A percentile compares a stretch with the other conserved stretches of the same genome.
phyloP scores from a whole-genome alignment of 64 coral and sea anemone genomes.

The Montipora efflorescens region DNA sequence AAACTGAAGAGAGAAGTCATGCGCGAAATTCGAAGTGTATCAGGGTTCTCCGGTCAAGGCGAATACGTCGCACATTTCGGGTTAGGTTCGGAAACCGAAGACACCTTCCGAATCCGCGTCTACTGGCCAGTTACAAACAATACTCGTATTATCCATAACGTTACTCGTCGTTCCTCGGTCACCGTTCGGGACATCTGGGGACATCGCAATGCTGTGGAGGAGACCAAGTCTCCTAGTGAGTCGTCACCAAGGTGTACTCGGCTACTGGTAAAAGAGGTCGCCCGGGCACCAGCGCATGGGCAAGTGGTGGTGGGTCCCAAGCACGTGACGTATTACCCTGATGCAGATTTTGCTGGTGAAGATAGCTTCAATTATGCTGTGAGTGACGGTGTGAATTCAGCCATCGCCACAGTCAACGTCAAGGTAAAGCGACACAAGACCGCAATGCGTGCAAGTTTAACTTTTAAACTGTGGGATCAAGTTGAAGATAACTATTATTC shows the following conservation, averaged over 20 bases:
- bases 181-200: slow-evolving; percentile 80
- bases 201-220: slow-evolving; percentile 80
- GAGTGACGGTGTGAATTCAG: slow-evolving; percentile 80
- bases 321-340: slow-evolving; percentile 95
- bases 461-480: neutral
- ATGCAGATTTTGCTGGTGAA: slow-evolving; percentile 79
- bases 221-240: slow-evolving; percentile 74
- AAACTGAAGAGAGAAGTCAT: slow-evolving; percentile 70
- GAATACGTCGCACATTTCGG: slow-evolving; percentile 89
- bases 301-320: slow-evolving; percentile 82
- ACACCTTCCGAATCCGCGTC: slow-evolving; percentile 78
- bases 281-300: slow-evolving; percentile 75
- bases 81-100: slow-evolving; percentile 76
- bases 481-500: no score
- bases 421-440: slow-evolving; percentile 70
- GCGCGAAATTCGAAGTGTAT: slow-evolving; percentile 74
- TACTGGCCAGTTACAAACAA: slow-evolving; percentile 99
- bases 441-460: neutral
- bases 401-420: slow-evolving; percentile 80
- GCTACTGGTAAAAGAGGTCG: slow-evolving; percentile 82
- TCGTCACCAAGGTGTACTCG: slow-evolving; percentile 75
- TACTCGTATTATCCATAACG: slow-evolving; percentile 91
- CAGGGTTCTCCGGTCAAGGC: slow-evolving; percentile 82
- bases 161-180: slow-evolving; percentile 73
- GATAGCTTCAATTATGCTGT: slow-evolving; percentile 92